Evolutionary conservation across 2,888 invertebrate genomes (phyloP), one percentile per base, ranked within the genome.

Genomic region (Cheilosia impressa): DNA sequence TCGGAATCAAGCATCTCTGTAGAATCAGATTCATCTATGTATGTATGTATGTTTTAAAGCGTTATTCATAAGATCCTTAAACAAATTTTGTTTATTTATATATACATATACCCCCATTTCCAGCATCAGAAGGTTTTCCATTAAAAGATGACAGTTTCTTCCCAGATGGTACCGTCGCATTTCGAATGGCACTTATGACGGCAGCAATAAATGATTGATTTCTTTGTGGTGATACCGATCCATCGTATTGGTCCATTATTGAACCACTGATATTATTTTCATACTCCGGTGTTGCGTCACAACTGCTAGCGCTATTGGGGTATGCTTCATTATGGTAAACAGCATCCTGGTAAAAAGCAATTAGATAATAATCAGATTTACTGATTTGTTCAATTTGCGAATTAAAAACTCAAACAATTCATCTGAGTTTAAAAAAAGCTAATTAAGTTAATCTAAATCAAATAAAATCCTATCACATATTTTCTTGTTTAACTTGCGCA

Each of bases 1-100:
- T 96, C 96, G 0, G 96, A 96, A 91, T 96, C 96, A 45, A 96
- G 93, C 91, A 96, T 93, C 89, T 96, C 96, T 5, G 95, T 95
- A 19, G 96, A 96, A 92, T 96, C 96, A 34, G 93, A 93, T 90
- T 95, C 95, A 88, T 96, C 95, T 95, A 87, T 17, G 9, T 9
- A 31, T 31, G 9, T 9, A 31, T 31, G 31, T 31, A 31, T 9
- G 31, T 31, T 31, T 31, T 52, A 5, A 15, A 22, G n/a, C 13
- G 13, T 52, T 52, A 52, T 22, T 50, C 10, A 7, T 10, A 17
- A 7, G 2, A 19, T 7, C 13, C 22, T 19, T 10, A 52, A 4
- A 2, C 0, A 57, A 45, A 19, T 24, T 13, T 43, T 10, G 15
- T 31, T 38, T 47, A 55, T 65, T 88, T 91, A 38, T 38, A 38